These are phyloP conservation scores for Aspidiotus rigidus DNA, from an alignment of 2,888 invertebrate species.

Conservation along the genomic window DNA sequence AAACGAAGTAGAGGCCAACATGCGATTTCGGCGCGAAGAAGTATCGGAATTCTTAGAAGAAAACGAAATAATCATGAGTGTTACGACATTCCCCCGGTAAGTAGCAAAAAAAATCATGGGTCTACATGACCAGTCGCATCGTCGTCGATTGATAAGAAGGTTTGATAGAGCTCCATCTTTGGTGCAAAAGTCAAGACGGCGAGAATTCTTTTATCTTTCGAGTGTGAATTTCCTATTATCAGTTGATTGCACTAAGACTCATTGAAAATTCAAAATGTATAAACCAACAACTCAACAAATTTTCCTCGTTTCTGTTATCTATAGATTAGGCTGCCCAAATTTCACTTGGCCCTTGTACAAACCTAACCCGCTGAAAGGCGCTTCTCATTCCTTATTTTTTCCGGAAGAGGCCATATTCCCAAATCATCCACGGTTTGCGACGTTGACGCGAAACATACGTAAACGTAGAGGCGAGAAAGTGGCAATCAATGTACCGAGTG, in stretches of 20 bases:
- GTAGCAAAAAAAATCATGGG: slow-evolving; percentile 11
- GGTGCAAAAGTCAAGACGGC: too few species aligned
- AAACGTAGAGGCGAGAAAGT: slow-evolving; percentile 87
- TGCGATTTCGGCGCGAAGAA: slow-evolving; percentile 81
- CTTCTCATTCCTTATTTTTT: slow-evolving; percentile 78
- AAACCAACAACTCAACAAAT: too few species aligned
- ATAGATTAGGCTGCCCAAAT: slow-evolving; percentile 72
- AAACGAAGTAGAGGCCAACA: slow-evolving; percentile 96
- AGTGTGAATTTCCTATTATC: too few species aligned
- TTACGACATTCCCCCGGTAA: slow-evolving; percentile 89
- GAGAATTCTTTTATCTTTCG: too few species aligned
- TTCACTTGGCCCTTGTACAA: slow-evolving; percentile 75
- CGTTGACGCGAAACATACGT: slow-evolving; percentile 86
- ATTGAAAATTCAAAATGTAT: too few species aligned
- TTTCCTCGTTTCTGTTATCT: slow-evolving; percentile 34
- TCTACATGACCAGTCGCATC: background rate
- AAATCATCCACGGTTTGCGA: slow-evolving; percentile 93
- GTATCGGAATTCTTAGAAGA: slow-evolving; percentile 62
- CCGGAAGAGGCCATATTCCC: slow-evolving; percentile 89
- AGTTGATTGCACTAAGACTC: too few species aligned
- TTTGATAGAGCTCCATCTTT: too few species aligned
- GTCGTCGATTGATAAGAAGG: too few species aligned
- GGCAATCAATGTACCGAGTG: slow-evolving; percentile 91
- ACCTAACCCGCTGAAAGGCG: slow-evolving; percentile 61
- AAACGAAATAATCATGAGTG: slow-evolving; percentile 77